Evolutionary conservation across 2,113 vertebrate species (phyloP), one percentile per base, ranked within the genome.

Genomic region (Seriola aureovittata): DNA sequence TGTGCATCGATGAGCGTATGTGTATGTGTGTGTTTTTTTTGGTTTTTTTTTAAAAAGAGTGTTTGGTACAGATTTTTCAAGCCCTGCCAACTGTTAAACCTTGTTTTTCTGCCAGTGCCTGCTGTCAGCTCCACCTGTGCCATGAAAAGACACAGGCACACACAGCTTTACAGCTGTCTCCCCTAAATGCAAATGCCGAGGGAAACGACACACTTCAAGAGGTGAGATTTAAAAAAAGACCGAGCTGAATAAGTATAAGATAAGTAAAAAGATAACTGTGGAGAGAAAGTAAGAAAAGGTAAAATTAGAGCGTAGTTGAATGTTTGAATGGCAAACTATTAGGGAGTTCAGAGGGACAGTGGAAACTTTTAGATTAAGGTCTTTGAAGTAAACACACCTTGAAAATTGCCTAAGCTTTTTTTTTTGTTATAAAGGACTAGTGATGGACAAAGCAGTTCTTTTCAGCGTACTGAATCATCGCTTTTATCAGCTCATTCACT

Each of bases 71-170:
- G 71, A 78, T 87, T 88, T 63, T 38, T 77, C 54, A 55, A 80
- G 72, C 72, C 25, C 11, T 72, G 87, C 90, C 90, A 92, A 92
- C 80, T 90, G 81, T 88, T 88, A 84, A 88, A 88, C 79, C 81
- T 84, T 82, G 81, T 90, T 81, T 92, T 81, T 76, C 73, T 83
- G 85, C 84, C 87, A 80, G 71, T 54, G 46, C 87, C 85, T 81
- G 91, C 88, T 90, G 91, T 84, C 80, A 79, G 76, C 78, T 79
- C 82, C 85, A 91, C 88, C 91, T 92, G 92, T 66, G 81, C 83
- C 74, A 78, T 68, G 64, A 78, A 88, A 71, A 85, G 70, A 82
- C 84, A 81, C 75, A 78, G 62, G 29, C 63, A 62, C 76, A 72
- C 62, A 60, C 75, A 74, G 77, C 76, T 74, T 75, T 72, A 72